Evolutionary conservation across 2,888 invertebrate species (phyloP).

Genomic region (Calameuta filiformis): DNA sequence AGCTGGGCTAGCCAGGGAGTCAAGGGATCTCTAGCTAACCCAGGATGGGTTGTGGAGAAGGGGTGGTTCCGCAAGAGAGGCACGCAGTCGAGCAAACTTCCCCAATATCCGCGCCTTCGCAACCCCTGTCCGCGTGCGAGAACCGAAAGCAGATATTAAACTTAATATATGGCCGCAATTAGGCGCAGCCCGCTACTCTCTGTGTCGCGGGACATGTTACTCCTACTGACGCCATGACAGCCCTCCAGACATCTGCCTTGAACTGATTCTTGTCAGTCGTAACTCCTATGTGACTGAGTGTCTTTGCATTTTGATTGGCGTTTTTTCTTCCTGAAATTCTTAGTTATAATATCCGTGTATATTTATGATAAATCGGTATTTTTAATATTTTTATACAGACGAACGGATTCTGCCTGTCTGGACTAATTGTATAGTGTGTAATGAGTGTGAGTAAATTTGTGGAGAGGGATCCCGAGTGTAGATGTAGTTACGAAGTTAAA

Average conservation of each 20-base stretch:
- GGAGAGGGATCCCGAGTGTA: not conserved
- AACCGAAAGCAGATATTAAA: slow-evolving; percentile 58
- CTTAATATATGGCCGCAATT: slow-evolving; percentile 63
- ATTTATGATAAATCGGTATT: not conserved
- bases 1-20: not conserved
- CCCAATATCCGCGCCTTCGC: slow-evolving; percentile 47
- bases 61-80: slow-evolving; percentile 30
- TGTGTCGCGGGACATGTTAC: slow-evolving; percentile 9
- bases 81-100: slow-evolving; percentile 48
- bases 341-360: not conserved
- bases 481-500: not conserved
- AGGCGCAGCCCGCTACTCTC: slow-evolving; percentile 49
- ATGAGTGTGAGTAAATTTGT: not conserved
- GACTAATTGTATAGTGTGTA: not conserved
- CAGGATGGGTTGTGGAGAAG: not conserved
- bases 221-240: slow-evolving; percentile 10
- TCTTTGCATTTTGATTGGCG: not conserved
- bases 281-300: not conserved
- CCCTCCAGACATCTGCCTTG: slow-evolving; percentile 8
- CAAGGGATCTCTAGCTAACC: not conserved
- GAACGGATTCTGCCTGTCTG: not conserved
- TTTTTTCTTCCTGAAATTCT: not conserved
- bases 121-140: slow-evolving; percentile 35
- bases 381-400: not conserved
- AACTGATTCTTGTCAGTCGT: not conserved